Evolutionary conservation across 2,113 vertebrate species (phyloP).

Genomic region (Crypturellus undulatus): DNA sequence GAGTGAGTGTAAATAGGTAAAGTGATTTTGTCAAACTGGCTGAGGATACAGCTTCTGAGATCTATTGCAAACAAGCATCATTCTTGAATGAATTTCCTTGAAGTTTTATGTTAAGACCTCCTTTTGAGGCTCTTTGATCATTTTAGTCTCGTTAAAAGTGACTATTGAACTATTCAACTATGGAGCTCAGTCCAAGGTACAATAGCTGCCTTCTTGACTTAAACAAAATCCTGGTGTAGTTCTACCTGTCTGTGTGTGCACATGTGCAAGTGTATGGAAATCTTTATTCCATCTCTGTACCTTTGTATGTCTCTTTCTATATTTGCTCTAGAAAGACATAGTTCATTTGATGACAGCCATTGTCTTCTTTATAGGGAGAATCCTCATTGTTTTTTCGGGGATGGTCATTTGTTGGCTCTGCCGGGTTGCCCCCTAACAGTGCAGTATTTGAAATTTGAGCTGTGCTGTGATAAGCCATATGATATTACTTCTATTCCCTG

Average conservation of each 20-base stretch:
- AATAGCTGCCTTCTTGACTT: background rate
- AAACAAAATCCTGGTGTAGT: background rate
- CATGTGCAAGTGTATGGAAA: background rate
- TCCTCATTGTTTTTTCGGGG: background rate
- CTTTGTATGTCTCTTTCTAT: background rate
- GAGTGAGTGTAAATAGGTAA: background rate
- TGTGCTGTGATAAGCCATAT: conserved; percentile 7
- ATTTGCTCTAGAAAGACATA: background rate
- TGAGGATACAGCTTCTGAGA: background rate
- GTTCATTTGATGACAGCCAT: background rate
- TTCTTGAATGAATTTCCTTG: background rate
- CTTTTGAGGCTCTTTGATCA: too few relatives aligned
- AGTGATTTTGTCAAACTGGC: background rate
- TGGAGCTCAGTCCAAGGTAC: background rate
- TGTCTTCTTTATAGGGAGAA: background rate
- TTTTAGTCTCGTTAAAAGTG: background rate
- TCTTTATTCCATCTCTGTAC: background rate
- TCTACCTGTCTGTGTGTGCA: background rate
- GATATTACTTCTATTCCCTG: conserved; percentile 27
- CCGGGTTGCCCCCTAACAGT: background rate
- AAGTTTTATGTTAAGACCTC: background rate
- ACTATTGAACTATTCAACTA: background rate
- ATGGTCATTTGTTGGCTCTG: background rate
- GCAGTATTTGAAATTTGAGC: conserved; percentile 3
- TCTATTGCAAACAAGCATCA: background rate